Evolutionary conservation across 2,888 invertebrate species (phyloP), one percentile per base, ranked within the genome.

Genomic region (Chydorus sphaericus): DNA sequence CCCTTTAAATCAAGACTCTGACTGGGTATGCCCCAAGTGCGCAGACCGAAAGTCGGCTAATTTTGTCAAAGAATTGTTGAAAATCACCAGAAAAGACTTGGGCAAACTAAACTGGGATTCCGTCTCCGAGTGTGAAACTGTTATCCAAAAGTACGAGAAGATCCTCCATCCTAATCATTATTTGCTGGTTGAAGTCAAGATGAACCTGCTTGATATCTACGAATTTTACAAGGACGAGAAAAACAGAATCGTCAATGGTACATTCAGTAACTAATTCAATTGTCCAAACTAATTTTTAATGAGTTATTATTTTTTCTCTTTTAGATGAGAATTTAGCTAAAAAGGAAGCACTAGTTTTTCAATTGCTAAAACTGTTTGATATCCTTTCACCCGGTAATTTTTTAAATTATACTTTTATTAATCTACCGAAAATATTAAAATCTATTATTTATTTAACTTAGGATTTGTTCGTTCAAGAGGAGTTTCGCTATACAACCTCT

Each of bases 141-240:
- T 60, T 38, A 28, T 60, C 10, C 49, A 56, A 29, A 57, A 58
- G 20, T 55, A 73, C 75, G 52, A 78, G 5, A 74, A 74, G 61
- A 75, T 79, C 65, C 71, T 87, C 10, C 81, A 83, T 55, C 74
- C 76, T 0, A 77, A 77, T 58, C 87, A 88, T 68, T 83, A 75
- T 69, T 83, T 84, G 67, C 75, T 85, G 68, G 77, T 78, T 3
- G 85, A 87, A 65, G 80, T 82, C n/a, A 80, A 79, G 63, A 68
- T 85, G 48, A 81, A 82, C 1, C 69, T 86, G 37, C 77, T 79
- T 0, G 85, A 87, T 69, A 70, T 85, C 64, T 76, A 86, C 31
- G 86, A 87, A 0, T 69, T 82, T 69, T 66, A 73, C 70, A 65
- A 53, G n/a, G 56, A 70, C 63, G 70, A 71, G 54, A 76, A 76